Evolutionary conservation across 2,113 vertebrate species (phyloP).

Genomic region (sheep (Ovis aries)): ARS-UI_Ramb_v3.0 NC_056070.1:46447501-46448000

Average conservation of each 20-base stretch:
- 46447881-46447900: background rate
- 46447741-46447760: background rate
- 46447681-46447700: background rate
- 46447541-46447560: background rate
- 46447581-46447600: background rate
- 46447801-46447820: no score
- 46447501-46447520: background rate
- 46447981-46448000: background rate
- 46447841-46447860: no score
- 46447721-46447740: background rate
- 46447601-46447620: background rate
- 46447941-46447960: background rate
- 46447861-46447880: no score
- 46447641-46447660: background rate
- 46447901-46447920: background rate
- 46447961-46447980: background rate
- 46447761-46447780: background rate
- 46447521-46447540: background rate
- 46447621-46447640: background rate
- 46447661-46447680: background rate
- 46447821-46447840: no score
- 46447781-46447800: background rate
- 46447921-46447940: background rate
- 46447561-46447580: background rate
- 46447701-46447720: background rate